phyloP scores from a whole-genome alignment of 1,140 invertebrate species.

The Drosophila cardini region DNA sequence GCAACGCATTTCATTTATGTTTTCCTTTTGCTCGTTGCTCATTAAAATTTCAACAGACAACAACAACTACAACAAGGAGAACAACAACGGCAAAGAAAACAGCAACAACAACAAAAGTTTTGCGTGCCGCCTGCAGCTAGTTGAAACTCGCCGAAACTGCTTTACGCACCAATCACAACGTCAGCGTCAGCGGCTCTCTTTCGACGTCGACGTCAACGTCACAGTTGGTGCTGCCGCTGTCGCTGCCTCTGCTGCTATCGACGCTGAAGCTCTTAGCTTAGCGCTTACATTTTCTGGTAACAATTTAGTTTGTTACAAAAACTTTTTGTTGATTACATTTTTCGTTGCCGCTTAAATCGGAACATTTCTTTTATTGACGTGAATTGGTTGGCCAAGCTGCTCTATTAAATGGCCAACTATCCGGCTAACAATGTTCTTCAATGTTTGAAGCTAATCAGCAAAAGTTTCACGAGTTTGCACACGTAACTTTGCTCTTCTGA shows the following conservation, averaged over 20 bases:
- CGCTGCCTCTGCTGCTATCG: background rate
- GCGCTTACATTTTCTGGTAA: conserved; percentile 1
- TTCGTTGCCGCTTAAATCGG: conserved; percentile 14
- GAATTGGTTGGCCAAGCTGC: conserved; percentile 10
- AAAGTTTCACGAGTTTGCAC: conserved; percentile 40
- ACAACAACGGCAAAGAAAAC: too few relatives aligned
- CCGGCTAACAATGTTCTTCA: background rate
- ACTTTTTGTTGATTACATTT: conserved; percentile 38
- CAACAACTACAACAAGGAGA: background rate
- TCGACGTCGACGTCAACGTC: conserved; percentile 6
- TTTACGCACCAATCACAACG: conserved; percentile 39
- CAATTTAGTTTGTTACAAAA: conserved; percentile 18
- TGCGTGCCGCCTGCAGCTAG: conserved; percentile 44
- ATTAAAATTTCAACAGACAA: conserved; percentile 54
- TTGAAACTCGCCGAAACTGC: conserved; percentile 58
- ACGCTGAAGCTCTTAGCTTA: conserved; percentile 18
- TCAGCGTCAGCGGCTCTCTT: background rate
- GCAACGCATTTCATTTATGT: conserved; percentile 23
- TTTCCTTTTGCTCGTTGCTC: conserved; percentile 38
- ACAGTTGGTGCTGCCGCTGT: background rate
- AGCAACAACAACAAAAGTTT: background rate
- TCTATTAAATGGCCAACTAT: background rate
- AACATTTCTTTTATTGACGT: conserved; percentile 1
- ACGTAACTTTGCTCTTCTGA: conserved; percentile 43
- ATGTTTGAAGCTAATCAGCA: conserved; percentile 38